Conservation (phyloP, 2,797 vertebrate genomes). For the Sphaeramia orbicularis region DNA sequence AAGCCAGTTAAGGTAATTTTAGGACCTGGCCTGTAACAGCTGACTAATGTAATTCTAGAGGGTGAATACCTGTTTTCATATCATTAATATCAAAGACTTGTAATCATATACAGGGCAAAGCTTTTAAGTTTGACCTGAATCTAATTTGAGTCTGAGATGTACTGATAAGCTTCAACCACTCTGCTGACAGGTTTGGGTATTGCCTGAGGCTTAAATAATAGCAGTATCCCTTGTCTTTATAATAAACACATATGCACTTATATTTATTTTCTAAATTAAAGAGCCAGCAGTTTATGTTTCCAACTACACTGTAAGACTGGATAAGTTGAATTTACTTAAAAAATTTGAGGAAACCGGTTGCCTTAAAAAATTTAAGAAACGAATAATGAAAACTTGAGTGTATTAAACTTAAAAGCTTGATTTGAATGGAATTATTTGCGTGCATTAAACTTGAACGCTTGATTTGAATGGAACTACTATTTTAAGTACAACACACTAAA, state of each 20-base stretch:
- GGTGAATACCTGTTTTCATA: slow-evolving; percentile 5
- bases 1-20: slow-evolving; percentile 8
- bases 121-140: not conserved
- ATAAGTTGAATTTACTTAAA: too few species aligned
- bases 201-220: not conserved
- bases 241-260: slow-evolving; percentile 1
- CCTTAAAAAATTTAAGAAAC: too few species aligned
- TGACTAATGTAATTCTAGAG: slow-evolving; percentile 9
- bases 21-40: not conserved
- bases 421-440: too few species aligned
- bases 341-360: too few species aligned
- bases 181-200: not conserved
- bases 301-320: too few species aligned
- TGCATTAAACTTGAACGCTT: too few species aligned
- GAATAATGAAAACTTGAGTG: too few species aligned
- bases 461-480: too few species aligned
- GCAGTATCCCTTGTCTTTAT: not conserved
- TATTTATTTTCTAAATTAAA: slow-evolving; percentile 11
- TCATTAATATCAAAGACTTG: slow-evolving; percentile 4
- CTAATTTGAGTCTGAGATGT: slow-evolving; percentile 14
- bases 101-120: not conserved
- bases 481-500: too few species aligned
- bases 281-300: not conserved
- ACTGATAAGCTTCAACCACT: not conserved
- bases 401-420: too few species aligned